Base-by-base conservation (phyloP, 2,888 invertebrate genomes). In the Luffia ferchaultella region DNA sequence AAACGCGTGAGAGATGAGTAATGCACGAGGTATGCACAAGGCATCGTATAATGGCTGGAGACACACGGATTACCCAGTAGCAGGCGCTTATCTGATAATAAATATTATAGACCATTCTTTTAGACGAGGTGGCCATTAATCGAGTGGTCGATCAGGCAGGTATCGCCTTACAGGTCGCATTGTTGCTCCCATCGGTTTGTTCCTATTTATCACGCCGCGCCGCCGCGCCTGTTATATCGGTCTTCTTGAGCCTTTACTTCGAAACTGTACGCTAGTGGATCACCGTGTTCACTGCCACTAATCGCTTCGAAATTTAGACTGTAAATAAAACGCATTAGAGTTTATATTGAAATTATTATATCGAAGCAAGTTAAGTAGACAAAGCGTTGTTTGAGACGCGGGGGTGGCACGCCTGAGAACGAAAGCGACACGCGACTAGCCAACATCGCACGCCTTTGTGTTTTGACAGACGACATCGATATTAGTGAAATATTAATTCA, bases 91-190 rank as follows among this genome's bases (percentile, higher is more conserved):
- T 83, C 83, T 74, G 79, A 83, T 83, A 79, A 82, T 80, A 82
- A 82, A 83, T 82, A 82, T 82, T 79, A 74, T 75, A 68, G 75
- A 70, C 77, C 78, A 80, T 83, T 83, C 82, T 83, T 83, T 83
- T 82, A 78, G 77, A 74, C 73, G 76, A 73, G 76, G 68, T 72
- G 68, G 77, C 78, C 82, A 83, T 83, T 82, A 82, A 83, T 82
- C 78, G 74, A 75, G 66, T 58, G 71, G 72, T 74, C 76, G 82
- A 83, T 83, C 76, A 71, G 67, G 73, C 65, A 63, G 71, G 75
- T 80, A 82, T 83, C 82, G 76, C 68, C 75, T 79, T 80, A 79
- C 80, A 69, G 68, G 67, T 65, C 63, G 72, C 71, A 82, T 83
- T 82, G 82, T 83, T 77, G 70, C 69, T 60, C 66, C 56, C 69